Conservation (phyloP, 2,113 vertebrate species). For the Aldabrachelys gigantea region DNA sequence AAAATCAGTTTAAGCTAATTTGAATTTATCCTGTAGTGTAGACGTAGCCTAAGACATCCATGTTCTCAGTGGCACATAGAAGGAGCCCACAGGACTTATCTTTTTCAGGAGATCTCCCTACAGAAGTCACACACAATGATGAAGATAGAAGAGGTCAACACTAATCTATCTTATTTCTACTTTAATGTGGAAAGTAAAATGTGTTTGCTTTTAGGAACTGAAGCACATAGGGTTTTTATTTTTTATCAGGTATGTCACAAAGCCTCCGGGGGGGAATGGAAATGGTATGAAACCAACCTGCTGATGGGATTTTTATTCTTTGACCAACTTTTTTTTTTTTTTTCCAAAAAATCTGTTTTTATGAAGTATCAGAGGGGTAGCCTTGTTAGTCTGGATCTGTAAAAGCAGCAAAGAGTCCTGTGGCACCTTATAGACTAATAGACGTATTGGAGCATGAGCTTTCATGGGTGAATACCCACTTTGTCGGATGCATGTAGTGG, state of each 20-base stretch:
- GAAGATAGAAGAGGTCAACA: neutral
- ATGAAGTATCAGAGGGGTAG: neutral
- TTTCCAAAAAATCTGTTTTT: neutral
- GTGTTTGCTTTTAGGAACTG: neutral
- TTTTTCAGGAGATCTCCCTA: neutral
- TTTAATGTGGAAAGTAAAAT: neutral
- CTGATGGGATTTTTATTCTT: neutral
- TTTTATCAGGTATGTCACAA: neutral
- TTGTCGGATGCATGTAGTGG: too few species aligned
- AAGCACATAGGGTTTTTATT: neutral
- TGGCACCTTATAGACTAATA: too few species aligned
- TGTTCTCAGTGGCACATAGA: neutral
- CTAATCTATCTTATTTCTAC: neutral
- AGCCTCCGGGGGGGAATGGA: neutral
- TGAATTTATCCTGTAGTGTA: too few species aligned
- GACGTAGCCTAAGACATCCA: neutral
- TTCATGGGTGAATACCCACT: too few species aligned
- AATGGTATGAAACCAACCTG: neutral
- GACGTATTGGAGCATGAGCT: too few species aligned
- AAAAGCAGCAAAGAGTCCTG: too few species aligned
- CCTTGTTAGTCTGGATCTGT: too few species aligned
- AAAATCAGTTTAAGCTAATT: too few species aligned
- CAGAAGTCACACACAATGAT: neutral
- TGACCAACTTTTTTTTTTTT: neutral
- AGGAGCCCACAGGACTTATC: neutral